Conservation (phyloP, 2,797 vertebrate species). For the Cossypha caffra region DNA sequence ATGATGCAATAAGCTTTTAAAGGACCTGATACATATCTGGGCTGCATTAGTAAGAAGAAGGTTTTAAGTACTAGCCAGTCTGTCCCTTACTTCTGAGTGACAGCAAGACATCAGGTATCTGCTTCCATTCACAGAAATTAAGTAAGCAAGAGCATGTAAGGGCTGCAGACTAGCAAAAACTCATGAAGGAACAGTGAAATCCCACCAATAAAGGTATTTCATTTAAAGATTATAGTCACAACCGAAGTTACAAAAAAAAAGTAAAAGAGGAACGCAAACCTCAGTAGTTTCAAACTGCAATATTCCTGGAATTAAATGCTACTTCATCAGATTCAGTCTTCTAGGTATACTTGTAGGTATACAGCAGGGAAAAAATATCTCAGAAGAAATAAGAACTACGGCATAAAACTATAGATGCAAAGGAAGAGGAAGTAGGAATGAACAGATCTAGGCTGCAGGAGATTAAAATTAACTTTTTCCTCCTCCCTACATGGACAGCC, state of each 20-base stretch:
- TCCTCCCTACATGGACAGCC: background rate
- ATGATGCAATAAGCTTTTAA: background rate
- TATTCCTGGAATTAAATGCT: background rate
- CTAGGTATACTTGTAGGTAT: background rate
- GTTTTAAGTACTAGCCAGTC: background rate
- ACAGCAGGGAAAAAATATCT: rapidly evolving
- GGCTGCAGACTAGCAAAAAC: background rate
- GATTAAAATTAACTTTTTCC: background rate
- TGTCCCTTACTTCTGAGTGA: background rate
- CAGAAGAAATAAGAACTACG: background rate
- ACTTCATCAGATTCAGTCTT: background rate
- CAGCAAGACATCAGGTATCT: background rate
- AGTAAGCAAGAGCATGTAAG: background rate
- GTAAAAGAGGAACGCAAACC: background rate
- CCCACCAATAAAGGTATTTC: background rate
- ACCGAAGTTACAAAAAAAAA: background rate
- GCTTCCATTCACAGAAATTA: background rate
- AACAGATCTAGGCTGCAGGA: background rate
- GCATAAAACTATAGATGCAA: background rate
- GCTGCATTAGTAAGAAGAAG: background rate
- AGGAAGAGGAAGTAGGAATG: background rate
- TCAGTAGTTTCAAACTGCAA: background rate
- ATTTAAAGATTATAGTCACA: background rate
- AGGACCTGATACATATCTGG: background rate
- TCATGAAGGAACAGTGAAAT: background rate